phyloP scores from a whole-genome alignment of 1,140 invertebrate species.

The Lucilia sericata region DNA sequence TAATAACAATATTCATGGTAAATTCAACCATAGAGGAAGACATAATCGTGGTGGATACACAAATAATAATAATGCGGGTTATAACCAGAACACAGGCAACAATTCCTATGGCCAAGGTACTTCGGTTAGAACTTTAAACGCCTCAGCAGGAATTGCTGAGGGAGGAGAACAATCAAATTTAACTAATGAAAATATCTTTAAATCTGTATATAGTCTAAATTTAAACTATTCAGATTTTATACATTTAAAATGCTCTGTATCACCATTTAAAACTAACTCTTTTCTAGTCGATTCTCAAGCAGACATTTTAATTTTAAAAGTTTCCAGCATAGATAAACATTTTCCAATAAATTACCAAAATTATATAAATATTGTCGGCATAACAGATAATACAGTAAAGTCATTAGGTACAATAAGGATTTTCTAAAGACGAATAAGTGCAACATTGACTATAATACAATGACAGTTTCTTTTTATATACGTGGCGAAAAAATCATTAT shows the following conservation, averaged over 20 bases:
- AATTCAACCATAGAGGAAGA: neutral
- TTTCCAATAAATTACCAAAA: neutral
- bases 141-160: too few species aligned
- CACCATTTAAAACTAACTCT: neutral
- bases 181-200: too few species aligned
- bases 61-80: too few species aligned
- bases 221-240: too few species aligned
- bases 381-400: neutral
- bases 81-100: too few species aligned
- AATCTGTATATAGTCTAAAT: too few species aligned
- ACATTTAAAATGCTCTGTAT: too few species aligned
- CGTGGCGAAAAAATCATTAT: conserved; percentile 13
- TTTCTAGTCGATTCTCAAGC: neutral
- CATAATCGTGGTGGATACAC: neutral
- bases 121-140: too few species aligned
- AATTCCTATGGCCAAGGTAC: too few species aligned
- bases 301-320: neutral
- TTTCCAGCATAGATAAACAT: neutral
- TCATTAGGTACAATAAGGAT: conserved; percentile 36
- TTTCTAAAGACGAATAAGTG: conserved; percentile 26
- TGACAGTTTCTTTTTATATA: neutral
- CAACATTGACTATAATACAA: neutral
- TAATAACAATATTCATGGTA: neutral
- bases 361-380: neutral
- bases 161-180: too few species aligned